A percentile compares a stretch with the other conserved stretches of the same genome.
Conservation (phyloP, 2,888 invertebrate species). For the Lepidocyrtoides sp. region DNA sequence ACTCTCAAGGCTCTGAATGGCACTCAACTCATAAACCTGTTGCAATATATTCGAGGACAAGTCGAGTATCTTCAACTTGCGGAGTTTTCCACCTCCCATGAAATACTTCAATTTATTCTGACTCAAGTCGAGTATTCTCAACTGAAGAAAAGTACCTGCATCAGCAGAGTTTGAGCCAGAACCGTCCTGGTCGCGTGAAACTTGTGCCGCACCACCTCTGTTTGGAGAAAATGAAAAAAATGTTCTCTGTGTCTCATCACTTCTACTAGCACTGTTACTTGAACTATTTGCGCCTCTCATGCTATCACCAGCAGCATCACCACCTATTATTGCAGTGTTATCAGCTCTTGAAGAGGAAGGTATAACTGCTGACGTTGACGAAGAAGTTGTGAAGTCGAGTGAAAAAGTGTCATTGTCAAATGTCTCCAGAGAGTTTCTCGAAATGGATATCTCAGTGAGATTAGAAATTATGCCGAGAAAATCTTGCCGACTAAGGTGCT, state of each 20-base stretch:
- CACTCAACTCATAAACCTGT: slow-evolving; percentile 79
- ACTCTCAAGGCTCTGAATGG: slow-evolving; percentile 83
- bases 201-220: not conserved
- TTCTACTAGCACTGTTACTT: slow-evolving; percentile 36
- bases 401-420: slow-evolving; percentile 83
- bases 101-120: slow-evolving; percentile 84
- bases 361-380: slow-evolving; percentile 66
- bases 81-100: slow-evolving; percentile 81
- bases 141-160: slow-evolving; percentile 74
- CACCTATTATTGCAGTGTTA: slow-evolving; percentile 31
- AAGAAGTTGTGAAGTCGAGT: slow-evolving; percentile 58
- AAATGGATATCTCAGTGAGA: slow-evolving; percentile 83
- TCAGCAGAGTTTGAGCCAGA: slow-evolving; percentile 12
- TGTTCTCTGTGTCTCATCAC: slow-evolving; percentile 64
- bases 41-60: slow-evolving; percentile 84
- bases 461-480: slow-evolving; percentile 82
- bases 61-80: slow-evolving; percentile 83
- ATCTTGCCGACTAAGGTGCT: slow-evolving; percentile 77
- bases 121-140: slow-evolving; percentile 84
- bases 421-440: slow-evolving; percentile 82
- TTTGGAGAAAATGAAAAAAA: slow-evolving; percentile 55
- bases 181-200: slow-evolving; percentile 41
- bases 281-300: slow-evolving; percentile 5
- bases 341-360: not conserved
- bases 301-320: slow-evolving; percentile 41